Conservation (phyloP, 2,888 invertebrate species). For the Adela reaumurella region DNA sequence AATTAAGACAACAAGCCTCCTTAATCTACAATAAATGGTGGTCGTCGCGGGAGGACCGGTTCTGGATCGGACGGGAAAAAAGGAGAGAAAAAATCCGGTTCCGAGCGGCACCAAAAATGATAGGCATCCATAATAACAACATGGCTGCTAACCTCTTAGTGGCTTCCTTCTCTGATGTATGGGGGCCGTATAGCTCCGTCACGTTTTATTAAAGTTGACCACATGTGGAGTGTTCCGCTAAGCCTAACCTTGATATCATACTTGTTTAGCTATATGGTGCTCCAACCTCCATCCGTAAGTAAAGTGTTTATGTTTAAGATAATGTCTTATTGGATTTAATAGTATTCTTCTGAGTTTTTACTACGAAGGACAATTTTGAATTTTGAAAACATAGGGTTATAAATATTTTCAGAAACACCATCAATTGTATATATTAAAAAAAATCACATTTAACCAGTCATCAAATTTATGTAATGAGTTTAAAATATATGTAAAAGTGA, state of each 20-base stretch:
- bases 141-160: constrained; percentile 53
- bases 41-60: constrained; percentile 50
- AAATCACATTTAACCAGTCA: too few species aligned
- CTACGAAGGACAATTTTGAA: too few species aligned
- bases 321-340: too few species aligned
- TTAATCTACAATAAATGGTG: constrained; percentile 58
- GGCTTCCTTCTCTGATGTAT: constrained; percentile 30
- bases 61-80: constrained; percentile 42
- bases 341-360: too few species aligned
- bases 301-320: too few species aligned
- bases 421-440: too few species aligned
- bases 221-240: constrained; percentile 58
- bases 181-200: constrained; percentile 28
- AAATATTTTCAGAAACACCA: too few species aligned
- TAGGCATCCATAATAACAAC: constrained; percentile 56
- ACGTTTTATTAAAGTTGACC: constrained; percentile 53
- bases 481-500: too few species aligned
- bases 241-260: constrained; percentile 58
- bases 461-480: too few species aligned
- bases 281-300: too few species aligned
- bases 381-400: too few species aligned
- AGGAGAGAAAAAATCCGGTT: constrained; percentile 39
- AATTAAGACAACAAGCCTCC: constrained; percentile 59
- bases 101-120: constrained; percentile 55
- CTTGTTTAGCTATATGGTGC: constrained; percentile 20